Base-by-base conservation (phyloP, 2,888 invertebrate species). In the Pyralis farinalis region DNA sequence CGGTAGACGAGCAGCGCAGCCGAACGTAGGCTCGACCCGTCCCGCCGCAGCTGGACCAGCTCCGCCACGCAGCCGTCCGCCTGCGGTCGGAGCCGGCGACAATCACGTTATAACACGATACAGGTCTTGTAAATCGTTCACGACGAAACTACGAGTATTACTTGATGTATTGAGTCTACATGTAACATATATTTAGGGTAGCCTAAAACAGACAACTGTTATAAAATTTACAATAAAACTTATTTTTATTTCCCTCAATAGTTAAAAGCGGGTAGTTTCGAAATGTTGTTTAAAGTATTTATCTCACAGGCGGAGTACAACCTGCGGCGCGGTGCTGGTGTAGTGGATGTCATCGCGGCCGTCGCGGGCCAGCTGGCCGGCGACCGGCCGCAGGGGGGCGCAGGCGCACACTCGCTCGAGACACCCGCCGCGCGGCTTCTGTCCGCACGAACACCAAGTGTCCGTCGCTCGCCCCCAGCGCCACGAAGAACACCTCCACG, bases 41-140 rank as follows among this genome's bases (percentile, higher is more conserved):
- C 12, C 38, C 47, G 56, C 0, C 53, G 52, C 44, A 55, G 58
- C 34, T 55, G 61, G 25, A 80, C 50, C 37, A 83, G 51, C 1
- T 73, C 71, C 16, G 62, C 62, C 42, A 79, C 78, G 45, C 68
- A 71, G 0, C 79, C 77, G 34, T 82, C 82, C 1, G 40, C 25
- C 81, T 82, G 50, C 16, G 3, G 16, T 4, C 16, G 16, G 3
- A 16, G 4, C 16, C n/a, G 4, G 4, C 16, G 16, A 16, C 16
- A 16, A 16, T n/a, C n/a, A n/a, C 16, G 16, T 16, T 16, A 16
- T 16, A n/a, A n/a, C n/a, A n/a, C n/a, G n/a, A n/a, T n/a, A n/a
- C n/a, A n/a, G n/a, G n/a, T n/a, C n/a, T n/a, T n/a, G n/a, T n/a
- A n/a, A n/a, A n/a, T n/a, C n/a, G n/a, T n/a, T n/a, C n/a, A n/a